Evolutionary conservation across 2,113 vertebrate species (phyloP).

Genomic region (Dasypus novemcinctus): DNA sequence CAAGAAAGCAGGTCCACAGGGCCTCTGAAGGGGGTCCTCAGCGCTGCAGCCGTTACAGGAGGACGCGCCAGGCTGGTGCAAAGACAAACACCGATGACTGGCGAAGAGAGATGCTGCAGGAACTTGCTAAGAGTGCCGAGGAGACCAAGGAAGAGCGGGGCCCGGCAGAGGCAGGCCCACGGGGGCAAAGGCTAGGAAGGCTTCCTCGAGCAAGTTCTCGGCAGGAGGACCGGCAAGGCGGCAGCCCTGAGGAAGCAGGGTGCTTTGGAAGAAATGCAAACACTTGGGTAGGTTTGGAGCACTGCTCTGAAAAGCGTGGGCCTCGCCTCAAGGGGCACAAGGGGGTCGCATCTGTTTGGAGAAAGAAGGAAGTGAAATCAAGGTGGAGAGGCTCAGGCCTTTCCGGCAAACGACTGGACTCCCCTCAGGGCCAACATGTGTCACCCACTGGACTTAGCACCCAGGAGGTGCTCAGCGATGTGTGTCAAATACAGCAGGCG

Average conservation of each 20-base stretch:
- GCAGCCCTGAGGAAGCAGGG: neutral
- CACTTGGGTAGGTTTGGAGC: neutral
- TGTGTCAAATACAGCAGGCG: neutral
- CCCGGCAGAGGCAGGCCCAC: neutral
- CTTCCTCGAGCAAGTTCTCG: neutral
- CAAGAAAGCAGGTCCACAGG: neutral
- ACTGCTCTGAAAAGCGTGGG: neutral
- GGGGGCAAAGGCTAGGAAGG: neutral
- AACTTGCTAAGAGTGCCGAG: neutral
- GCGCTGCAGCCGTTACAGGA: neutral
- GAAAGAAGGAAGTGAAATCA: conserved; percentile 67
- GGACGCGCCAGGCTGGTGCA: neutral
- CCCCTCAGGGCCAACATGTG: neutral
- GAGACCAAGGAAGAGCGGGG: neutral
- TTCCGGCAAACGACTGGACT: neutral
- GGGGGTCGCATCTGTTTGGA: conserved; percentile 3
- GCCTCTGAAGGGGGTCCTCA: neutral
- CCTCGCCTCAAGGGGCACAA: neutral
- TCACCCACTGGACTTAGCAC: neutral
- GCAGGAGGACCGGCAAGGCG: neutral
- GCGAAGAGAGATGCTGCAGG: neutral
- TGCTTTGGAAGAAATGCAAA: neutral
- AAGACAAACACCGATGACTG: neutral
- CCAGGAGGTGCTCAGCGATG: neutral
- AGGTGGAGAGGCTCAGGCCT: neutral